These are phyloP conservation scores for Ephialtes manifestator DNA, from an alignment of 2,888 invertebrate genomes.

Conservation along the genomic window DNA sequence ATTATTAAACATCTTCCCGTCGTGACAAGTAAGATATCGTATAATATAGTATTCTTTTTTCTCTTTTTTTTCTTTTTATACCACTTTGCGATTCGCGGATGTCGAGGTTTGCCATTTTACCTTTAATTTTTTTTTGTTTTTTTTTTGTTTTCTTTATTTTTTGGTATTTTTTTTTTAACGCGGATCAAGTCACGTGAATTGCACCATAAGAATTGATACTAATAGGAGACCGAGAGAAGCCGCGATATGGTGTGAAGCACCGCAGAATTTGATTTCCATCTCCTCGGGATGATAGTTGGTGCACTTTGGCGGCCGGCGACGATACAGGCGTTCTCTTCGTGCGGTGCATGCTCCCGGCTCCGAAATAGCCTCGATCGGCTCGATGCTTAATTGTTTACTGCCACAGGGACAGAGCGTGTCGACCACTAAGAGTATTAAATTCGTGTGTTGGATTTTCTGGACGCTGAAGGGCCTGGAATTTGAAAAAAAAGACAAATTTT, in stretches of 20 bases:
- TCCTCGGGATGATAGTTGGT: conserved; percentile 96
- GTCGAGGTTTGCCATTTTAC: conserved; percentile 52
- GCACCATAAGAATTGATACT: conserved; percentile 64
- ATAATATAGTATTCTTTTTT: conserved; percentile 37
- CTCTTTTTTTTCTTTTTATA: conserved; percentile 32
- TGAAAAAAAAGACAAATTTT: not conserved
- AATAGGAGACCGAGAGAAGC: conserved; percentile 67
- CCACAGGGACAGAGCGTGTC: conserved; percentile 96
- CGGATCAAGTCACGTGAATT: conserved; percentile 75
- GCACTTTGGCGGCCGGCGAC: conserved; percentile 92
- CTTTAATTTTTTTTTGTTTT: conserved; percentile 20
- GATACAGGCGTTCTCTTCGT: conserved; percentile 89
- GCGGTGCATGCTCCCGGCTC: conserved; percentile 84
- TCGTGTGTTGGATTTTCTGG: conserved; percentile 96
- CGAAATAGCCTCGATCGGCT: conserved; percentile 87
- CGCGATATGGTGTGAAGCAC: conserved; percentile 69
- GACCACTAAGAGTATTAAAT: conserved; percentile 95
- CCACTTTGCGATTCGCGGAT: conserved; percentile 56
- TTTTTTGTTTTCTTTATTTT: conserved; percentile 18
- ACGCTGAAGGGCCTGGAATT: conserved; percentile 94
- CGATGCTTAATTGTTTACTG: conserved; percentile 94
- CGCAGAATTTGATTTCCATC: conserved; percentile 86
- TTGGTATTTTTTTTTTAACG: conserved; percentile 30
- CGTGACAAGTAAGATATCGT: conserved; percentile 51
- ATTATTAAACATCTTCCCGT: conserved; percentile 59